Percentiles rank a stretch among this genome's conserved stretches.
Conservation (phyloP, 1,140 invertebrate species). For the Zaprionus nigranus region DNA sequence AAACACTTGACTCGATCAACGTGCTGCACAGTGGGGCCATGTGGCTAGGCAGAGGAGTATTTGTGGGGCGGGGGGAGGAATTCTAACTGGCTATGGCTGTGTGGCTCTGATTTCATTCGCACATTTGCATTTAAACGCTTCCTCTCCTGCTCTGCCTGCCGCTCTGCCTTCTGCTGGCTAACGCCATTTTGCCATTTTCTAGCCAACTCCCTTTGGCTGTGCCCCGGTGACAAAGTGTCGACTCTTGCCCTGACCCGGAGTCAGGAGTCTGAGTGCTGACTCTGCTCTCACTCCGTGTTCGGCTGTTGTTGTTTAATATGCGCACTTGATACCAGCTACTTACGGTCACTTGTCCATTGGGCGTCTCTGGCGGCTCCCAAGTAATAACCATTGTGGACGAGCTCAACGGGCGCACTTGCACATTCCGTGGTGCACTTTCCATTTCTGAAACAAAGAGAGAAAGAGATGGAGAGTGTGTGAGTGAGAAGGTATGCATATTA, state of each 20-base stretch:
- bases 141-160: conserved; percentile 5
- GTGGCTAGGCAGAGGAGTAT: neutral
- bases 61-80: neutral
- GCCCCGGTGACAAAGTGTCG: conserved; percentile 28
- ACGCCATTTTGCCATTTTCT: conserved; percentile 60
- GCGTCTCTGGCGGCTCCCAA: conserved; percentile 98
- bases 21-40: neutral
- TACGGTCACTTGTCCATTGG: conserved; percentile 98
- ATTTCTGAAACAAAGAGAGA: conserved; percentile 88
- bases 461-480: neutral
- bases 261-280: neutral
- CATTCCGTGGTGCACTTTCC: conserved; percentile 96
- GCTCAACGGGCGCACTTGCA: conserved; percentile 96
- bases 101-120: conserved; percentile 61
- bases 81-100: conserved; percentile 32
- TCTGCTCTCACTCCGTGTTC: conserved; percentile 11
- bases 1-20: conserved; percentile 43
- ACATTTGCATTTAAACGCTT: conserved; percentile 59
- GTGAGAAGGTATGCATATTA: conserved; percentile 38
- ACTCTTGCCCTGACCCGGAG: conserved; percentile 19
- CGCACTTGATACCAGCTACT: conserved; percentile 81
- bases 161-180: conserved; percentile 13
- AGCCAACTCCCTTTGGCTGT: conserved; percentile 4
- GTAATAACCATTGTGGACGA: conserved; percentile 97
- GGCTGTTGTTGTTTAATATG: conserved; percentile 60